Evolutionary conservation across 2,888 invertebrate genomes (phyloP), one percentile per base, ranked within the genome.

Genomic region (Drosophila kambysellisi): DNA sequence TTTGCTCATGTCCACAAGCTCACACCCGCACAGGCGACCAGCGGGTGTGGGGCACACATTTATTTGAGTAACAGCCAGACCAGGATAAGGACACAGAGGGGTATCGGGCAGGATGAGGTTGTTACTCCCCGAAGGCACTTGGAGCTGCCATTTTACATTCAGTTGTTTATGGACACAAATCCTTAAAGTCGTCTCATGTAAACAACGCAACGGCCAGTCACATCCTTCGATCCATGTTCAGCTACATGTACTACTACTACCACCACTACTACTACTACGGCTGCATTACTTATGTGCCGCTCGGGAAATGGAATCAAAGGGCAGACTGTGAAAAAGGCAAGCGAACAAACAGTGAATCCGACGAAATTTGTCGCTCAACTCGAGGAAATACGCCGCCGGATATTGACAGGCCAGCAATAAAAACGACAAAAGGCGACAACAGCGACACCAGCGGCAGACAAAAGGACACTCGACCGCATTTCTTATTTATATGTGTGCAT

Each of bases 111-210:
- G 57, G 32, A 32, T 20, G 57, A 57, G 57, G 57, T 29, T 64
- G 33, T 60, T 76, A 68, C 62, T 57, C 72, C 72, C 68, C 54
- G 41, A 63, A 25, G 82, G 79, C 82, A 72, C 82, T 71, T 74
- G 68, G 54, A 52, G 59, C 76, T 77, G 82, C 68, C 80, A 70
- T 87, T 89, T 88, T 81, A 85, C 77, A 82, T 89, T 75, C 89
- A 70, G 80, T 85, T 89, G 88, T 88, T 85, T 85, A 85, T 89
- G 89, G 82, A 56, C 88, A 68, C 84, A 81, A 74, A 79, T 84
- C 84, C 84, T 88, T 81, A 71, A 86, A 87, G 79, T 74, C 70
- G 56, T 62, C 58, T 64, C 78, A 79, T 69, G 71, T 75, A 76
- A 69, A 71, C 74, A 70, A 56, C 56, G 51, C 33, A 35, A 53